These are phyloP conservation scores for Macrophya annulata DNA, from an alignment of 2,888 invertebrate genomes.

Conservation along the genomic window DNA sequence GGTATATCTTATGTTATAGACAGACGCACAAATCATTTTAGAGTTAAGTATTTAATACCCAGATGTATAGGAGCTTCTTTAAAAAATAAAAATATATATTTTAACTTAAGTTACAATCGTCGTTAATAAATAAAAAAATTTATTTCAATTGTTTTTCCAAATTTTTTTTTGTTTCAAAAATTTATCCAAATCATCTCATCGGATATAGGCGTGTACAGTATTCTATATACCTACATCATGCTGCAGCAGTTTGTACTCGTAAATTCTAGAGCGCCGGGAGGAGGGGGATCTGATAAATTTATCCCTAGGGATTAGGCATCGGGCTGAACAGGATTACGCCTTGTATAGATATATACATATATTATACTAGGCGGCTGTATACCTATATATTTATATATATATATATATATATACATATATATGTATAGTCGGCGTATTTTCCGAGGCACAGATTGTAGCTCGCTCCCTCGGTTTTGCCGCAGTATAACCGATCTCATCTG, in stretches of 20 bases:
- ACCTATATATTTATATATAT: background rate
- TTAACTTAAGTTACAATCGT: too few species aligned
- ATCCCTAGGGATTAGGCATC: slow-evolving; percentile 66
- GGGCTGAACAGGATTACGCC: slow-evolving; percentile 67
- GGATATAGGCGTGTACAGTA: too few species aligned
- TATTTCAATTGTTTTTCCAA: background rate
- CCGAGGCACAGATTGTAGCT: slow-evolving; percentile 41
- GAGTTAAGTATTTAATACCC: background rate
- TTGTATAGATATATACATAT: slow-evolving; percentile 59
- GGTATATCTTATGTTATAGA: background rate
- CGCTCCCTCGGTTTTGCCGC: slow-evolving; percentile 27
- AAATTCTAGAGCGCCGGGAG: slow-evolving; percentile 22
- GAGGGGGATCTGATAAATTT: slow-evolving; percentile 68
- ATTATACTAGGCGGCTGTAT: slow-evolving; percentile 9
- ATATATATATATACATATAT: too few species aligned
- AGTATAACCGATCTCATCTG: slow-evolving; percentile 40
- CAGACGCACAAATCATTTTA: background rate
- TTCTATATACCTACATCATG: too few species aligned
- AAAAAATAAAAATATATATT: too few species aligned
- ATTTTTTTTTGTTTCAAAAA: background rate
- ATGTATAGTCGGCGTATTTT: slow-evolving; percentile 32
- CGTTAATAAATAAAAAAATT: too few species aligned
- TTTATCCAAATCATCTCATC: too few species aligned
- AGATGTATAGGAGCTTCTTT: too few species aligned
- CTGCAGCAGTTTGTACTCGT: slow-evolving; percentile 34